phyloP scores from a whole-genome alignment of 2,113 vertebrate species.

The Pterophyllum scalare region DNA sequence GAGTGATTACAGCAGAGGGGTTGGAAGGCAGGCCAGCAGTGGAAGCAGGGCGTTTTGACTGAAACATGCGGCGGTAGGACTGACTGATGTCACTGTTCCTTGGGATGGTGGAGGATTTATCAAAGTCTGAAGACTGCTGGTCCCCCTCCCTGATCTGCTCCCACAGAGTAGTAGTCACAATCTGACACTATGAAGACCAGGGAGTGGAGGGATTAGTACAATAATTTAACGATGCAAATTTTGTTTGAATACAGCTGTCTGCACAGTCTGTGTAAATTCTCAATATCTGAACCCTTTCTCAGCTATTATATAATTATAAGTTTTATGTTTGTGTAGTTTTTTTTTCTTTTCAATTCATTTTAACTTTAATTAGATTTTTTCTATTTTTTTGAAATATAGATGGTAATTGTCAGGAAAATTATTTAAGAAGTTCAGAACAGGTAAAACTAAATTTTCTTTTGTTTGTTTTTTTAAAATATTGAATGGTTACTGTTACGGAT shows the following conservation, averaged over 20 bases:
- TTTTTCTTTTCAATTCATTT: background rate
- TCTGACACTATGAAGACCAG: conserved; percentile 84
- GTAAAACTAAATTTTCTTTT: accelerated
- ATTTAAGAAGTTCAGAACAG: background rate
- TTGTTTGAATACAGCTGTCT: background rate
- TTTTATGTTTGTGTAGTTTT: too few relatives aligned
- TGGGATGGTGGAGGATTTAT: conserved; percentile 89
- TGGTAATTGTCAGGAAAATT: background rate
- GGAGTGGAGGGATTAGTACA: background rate
- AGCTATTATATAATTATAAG: background rate
- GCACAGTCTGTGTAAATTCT: background rate
- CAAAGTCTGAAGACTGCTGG: conserved; percentile 83
- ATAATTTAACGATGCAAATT: accelerated
- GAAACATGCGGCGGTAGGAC: conserved; percentile 91
- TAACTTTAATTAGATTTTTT: background rate
- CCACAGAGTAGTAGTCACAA: conserved; percentile 92
- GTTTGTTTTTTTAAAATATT: too few relatives aligned
- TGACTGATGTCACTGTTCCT: conserved; percentile 90
- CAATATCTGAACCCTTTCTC: background rate
- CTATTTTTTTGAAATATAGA: background rate
- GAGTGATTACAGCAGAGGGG: conserved; percentile 84
- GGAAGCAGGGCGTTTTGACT: conserved; percentile 89
- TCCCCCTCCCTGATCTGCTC: conserved; percentile 88
- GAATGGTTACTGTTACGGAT: too few relatives aligned
- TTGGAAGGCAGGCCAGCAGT: conserved; percentile 87